Conservation (phyloP, 2,888 invertebrate genomes). For the Diaperis boleti region DNA sequence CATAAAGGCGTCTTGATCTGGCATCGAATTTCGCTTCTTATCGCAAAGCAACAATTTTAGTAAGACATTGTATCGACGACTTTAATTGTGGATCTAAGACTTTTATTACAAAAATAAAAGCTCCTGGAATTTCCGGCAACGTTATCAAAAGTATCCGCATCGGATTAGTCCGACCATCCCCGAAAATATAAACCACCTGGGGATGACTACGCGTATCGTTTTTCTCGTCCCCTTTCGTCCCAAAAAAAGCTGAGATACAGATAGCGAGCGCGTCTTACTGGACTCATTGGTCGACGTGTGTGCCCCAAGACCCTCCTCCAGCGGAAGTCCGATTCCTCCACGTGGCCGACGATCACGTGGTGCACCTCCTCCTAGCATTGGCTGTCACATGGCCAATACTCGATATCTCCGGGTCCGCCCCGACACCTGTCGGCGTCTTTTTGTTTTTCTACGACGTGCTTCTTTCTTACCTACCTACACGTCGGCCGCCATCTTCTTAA, state of each 20-base stretch:
- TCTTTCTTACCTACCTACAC: conserved; percentile 42
- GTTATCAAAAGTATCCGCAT: conserved; percentile 36
- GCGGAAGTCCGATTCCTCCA: conserved; percentile 51
- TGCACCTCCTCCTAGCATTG: conserved; percentile 54
- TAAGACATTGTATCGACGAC: too few species aligned
- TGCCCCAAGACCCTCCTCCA: conserved; percentile 31
- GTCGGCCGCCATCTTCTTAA: conserved; percentile 55
- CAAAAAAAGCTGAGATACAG: conserved; percentile 12
- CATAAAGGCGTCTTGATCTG: too few species aligned
- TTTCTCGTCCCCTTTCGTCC: conserved; percentile 18
- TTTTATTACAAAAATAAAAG: conserved; percentile 16
- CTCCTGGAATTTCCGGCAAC: conserved; percentile 4
- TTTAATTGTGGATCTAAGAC: too few species aligned
- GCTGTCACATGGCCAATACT: conserved; percentile 61
- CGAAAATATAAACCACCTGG: conserved; percentile 34
- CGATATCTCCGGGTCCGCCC: conserved; percentile 47
- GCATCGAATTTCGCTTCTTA: too few species aligned
- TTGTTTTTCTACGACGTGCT: conserved; percentile 50
- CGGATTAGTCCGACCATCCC: conserved; percentile 32
- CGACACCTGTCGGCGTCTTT: conserved; percentile 57
- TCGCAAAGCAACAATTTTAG: too few species aligned
- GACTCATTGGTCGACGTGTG: conserved; percentile 55
- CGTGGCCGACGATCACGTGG: conserved; percentile 46
- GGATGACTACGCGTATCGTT: conserved; percentile 25
- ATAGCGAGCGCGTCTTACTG: conserved; percentile 38